Evolutionary conservation across 2,888 invertebrate genomes (phyloP), one percentile per base, ranked within the genome.

Genomic region (Agrochola lota): DNA sequence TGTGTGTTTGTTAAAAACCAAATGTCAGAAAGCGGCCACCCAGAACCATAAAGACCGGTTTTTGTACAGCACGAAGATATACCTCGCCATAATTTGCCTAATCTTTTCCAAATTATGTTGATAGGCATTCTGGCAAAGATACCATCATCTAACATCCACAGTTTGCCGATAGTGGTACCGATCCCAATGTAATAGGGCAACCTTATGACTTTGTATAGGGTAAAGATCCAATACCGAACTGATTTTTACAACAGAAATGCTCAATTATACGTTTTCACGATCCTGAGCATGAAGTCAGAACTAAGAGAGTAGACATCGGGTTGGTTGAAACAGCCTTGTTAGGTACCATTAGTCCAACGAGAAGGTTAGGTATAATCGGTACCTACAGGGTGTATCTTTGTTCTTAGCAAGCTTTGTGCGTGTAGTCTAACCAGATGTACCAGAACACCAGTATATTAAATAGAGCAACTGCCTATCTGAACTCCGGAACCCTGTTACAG

Each of bases 141-240:
- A 85, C 46, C 63, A 85, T 84, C 83, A 71, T 71, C 17, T 71
- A 68, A 85, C 57, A 85, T 84, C 85, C 80, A 73, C 46, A 85
- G 67, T 75, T 82, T 63, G 73, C 84, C 83, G 86, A 66, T 78
- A 83, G 86, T 83, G 60, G 71, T 78, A 57, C 35, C 75, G 86
- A 83, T 85, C 73, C 35, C 55, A 81, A 72, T 85, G 83, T 75
- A 78, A 83, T 84, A 84, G 40, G 71, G 1, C 17, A 72, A 73
- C 74, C 83, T 83, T 85, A 85, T 83, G 72, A 75, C 64, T 75
- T 78, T 71, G 60, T 63, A 40, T 52, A 78, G 5, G 23, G 30
- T 57, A 71, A 15, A 67, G 71, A 68, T 78, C 72, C 78, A 49
- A 67, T 83, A 63, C 30, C 4, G 43, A 66, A 82, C 62, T 35